These are phyloP conservation scores for Amyelois transitella DNA, from an alignment of 1,140 invertebrate species.

Conservation along the genomic window DNA sequence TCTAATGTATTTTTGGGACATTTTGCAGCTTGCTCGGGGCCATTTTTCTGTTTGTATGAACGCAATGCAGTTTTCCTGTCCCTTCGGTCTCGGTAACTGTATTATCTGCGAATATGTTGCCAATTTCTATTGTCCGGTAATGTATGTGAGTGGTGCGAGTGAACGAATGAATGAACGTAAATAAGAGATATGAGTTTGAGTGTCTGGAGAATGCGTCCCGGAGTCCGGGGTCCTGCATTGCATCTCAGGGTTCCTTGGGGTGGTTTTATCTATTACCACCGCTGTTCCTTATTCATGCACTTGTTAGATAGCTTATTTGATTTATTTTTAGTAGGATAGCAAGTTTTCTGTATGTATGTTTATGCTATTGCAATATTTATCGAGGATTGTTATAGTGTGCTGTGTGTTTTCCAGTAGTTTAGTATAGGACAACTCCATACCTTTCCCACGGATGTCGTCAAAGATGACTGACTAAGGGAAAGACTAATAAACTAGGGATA, in stretches of 20 bases:
- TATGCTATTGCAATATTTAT: too few species aligned
- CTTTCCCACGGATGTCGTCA: too few species aligned
- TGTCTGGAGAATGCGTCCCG: slow-evolving; percentile 14
- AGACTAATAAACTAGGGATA: too few species aligned
- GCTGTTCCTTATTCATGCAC: slow-evolving; percentile 10
- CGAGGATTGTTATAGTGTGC: too few species aligned
- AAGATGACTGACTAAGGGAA: too few species aligned
- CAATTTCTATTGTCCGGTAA: slow-evolving; percentile 68
- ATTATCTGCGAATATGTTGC: slow-evolving; percentile 72
- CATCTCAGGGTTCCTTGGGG: slow-evolving; percentile 25
- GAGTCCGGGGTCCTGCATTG: slow-evolving; percentile 12
- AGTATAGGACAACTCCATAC: too few species aligned
- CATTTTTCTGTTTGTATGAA: slow-evolving; percentile 67
- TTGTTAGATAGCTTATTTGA: neutral
- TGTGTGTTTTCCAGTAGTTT: too few species aligned
- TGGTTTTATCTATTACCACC: slow-evolving; percentile 10
- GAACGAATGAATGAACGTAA: slow-evolving; percentile 56
- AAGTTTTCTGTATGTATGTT: too few species aligned
- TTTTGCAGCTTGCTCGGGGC: slow-evolving; percentile 68
- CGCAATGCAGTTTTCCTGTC: slow-evolving; percentile 46
- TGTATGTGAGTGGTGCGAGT: slow-evolving; percentile 42
- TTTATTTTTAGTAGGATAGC: too few species aligned
- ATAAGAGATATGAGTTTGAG: slow-evolving; percentile 44
- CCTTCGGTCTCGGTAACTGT: slow-evolving; percentile 54
- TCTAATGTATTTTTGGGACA: slow-evolving; percentile 72